phyloP scores from a whole-genome alignment of 2,888 invertebrate species.

The Uropetala carovei region DNA sequence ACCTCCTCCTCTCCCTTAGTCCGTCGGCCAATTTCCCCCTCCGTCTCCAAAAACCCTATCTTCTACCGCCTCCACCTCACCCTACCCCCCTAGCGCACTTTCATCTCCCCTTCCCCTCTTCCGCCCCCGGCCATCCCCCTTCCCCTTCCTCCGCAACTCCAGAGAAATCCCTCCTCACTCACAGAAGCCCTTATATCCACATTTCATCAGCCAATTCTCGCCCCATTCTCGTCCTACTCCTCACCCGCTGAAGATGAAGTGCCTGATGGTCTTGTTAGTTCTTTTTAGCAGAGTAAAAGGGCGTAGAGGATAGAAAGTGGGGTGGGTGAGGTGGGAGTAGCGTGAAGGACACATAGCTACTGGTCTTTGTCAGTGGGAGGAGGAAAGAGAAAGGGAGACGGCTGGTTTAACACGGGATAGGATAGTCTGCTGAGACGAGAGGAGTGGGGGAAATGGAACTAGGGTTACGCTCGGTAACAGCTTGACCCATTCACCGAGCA shows the following conservation, averaged over 20 bases:
- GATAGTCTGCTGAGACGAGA: background rate
- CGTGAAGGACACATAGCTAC: too few relatives aligned
- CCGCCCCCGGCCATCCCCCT: background rate
- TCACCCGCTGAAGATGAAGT: conserved; percentile 27
- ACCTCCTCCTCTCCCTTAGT: background rate
- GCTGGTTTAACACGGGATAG: background rate
- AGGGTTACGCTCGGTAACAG: too few relatives aligned
- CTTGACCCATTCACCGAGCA: too few relatives aligned
- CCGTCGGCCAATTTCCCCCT: background rate
- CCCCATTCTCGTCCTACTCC: background rate
- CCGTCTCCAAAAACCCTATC: too few relatives aligned
- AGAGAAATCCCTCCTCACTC: background rate
- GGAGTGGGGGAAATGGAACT: background rate
- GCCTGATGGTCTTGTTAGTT: conserved; percentile 37
- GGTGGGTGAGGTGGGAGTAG: too few relatives aligned
- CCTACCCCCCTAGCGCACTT: background rate
- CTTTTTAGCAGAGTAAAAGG: background rate
- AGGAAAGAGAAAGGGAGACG: background rate
- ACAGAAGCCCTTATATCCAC: background rate
- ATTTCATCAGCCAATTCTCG: background rate
- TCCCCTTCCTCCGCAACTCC: conserved; percentile 22
- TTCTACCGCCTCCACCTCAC: background rate
- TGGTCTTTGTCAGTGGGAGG: background rate
- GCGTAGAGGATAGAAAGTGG: background rate
- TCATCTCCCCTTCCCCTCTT: background rate